Base-by-base conservation (phyloP, 2,888 invertebrate genomes). In the Ichneumon xanthorius region DNA sequence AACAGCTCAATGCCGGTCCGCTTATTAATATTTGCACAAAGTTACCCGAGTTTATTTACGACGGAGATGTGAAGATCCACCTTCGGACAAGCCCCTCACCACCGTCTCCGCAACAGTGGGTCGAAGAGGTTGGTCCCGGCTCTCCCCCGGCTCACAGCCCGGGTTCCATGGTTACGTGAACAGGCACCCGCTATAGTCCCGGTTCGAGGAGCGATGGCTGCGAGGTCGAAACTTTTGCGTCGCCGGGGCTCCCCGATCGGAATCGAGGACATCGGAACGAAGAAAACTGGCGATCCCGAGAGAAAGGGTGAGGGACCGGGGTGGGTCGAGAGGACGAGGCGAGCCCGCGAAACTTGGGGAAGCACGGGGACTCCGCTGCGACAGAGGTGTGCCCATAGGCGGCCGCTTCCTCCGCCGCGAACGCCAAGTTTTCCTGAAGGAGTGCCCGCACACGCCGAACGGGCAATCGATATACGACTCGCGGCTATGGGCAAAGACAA, bases 391-490 rank as follows among this genome's bases (percentile, higher is more conserved):
- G 53, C 55, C 78, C 78, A 37, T 68, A 79, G 76, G 61, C 58
- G 67, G 70, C 77, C 55, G 26, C 50, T 75, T 63, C 58, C 63
- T 22, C 67, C 67, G 45, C 67, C 78, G 77, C 58, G 79, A 77
- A 55, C 63, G 65, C 73, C 22, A 88, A 87, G 84, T 87, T 85
- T 83, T 80, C 81, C 65, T 55, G 76, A 73, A 82, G 76, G 45
- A 82, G 80, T 68, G 65, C 40, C 75, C 45, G 65, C 72, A 67
- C 72, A 67, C 40, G 53, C 30, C 58, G 68, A 48, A 63, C 58
- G 65, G 80, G 76, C 79, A 88, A 88, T 88, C 88, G 86, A 88
- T 88, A 88, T 86, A 85, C 81, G 82, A 86, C 81, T 80, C 73
- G 67, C 30, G 71, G 61, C 76, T 84, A 83, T 78, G 75, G 75